A percentile compares a stretch with the other conserved stretches of the same genome.
These are phyloP conservation scores for Ovibos moschatus DNA, from an alignment of 2,113 vertebrate species.

Conservation along the genomic window DNA sequence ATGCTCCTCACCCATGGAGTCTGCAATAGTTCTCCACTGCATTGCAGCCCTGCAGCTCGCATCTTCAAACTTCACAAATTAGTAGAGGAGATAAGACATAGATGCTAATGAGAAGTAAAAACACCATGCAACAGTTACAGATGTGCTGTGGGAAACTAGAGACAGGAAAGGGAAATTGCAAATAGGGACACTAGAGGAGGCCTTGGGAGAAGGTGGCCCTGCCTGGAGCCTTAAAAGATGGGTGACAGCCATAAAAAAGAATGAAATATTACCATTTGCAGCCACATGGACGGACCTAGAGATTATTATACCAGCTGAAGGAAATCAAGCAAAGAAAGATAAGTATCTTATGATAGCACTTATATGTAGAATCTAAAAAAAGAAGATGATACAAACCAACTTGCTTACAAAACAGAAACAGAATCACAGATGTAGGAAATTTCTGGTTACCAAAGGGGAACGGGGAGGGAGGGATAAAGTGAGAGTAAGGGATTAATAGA, in stretches of 20 bases:
- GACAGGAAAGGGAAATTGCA: neutral
- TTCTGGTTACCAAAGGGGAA: neutral
- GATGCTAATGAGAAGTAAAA: neutral
- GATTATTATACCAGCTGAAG: neutral
- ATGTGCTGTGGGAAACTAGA: neutral
- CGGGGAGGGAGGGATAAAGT: neutral
- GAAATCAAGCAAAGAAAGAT: neutral
- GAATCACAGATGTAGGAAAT: neutral
- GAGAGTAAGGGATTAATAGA: neutral
- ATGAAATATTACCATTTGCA: neutral
- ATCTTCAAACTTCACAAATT: neutral
- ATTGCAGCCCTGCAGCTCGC: neutral
- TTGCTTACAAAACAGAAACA: neutral
- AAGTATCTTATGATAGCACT: neutral
- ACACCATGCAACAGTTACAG: neutral
- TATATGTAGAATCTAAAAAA: neutral
- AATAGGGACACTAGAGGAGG: neutral
- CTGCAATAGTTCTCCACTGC: neutral
- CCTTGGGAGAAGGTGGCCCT: neutral
- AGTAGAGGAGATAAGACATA: neutral
- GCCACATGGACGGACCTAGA: neutral
- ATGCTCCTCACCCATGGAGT: neutral
- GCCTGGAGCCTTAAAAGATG: neutral
- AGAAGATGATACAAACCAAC: neutral
- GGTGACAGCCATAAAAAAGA: neutral